These are phyloP conservation scores for Euwallacea similis DNA, from an alignment of 1,140 invertebrate genomes.

Conservation along the genomic window DNA sequence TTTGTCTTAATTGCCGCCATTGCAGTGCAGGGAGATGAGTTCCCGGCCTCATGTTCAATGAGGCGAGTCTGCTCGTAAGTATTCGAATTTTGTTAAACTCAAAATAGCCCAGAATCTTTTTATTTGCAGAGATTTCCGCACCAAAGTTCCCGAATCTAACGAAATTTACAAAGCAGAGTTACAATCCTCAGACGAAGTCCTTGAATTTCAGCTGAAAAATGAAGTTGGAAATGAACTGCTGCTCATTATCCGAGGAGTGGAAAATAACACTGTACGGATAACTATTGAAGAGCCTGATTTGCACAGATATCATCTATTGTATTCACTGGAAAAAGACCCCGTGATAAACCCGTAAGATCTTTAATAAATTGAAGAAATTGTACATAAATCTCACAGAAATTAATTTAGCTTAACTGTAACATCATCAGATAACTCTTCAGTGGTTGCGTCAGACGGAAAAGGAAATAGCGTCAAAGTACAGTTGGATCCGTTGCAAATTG, in stretches of 20 bases:
- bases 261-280: conserved; percentile 26
- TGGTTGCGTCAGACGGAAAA: conserved; percentile 11
- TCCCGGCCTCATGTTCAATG: conserved; percentile 7
- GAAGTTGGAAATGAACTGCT: not conserved
- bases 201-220: not conserved
- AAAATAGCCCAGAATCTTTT: too few species aligned
- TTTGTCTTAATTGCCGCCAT: too few species aligned
- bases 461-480: conserved; percentile 21
- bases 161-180: not conserved
- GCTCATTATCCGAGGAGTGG: conserved; percentile 12
- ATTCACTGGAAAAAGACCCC: conserved; percentile 34
- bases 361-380: not conserved
- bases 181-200: not conserved
- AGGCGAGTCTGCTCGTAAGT: conserved; percentile 18
- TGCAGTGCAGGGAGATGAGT: not conserved
- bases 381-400: too few species aligned
- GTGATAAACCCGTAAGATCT: too few species aligned
- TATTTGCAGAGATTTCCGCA: not conserved
- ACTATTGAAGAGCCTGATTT: conserved; percentile 34
- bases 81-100: not conserved
- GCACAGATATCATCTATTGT: conserved; percentile 30
- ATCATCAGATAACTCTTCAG: not conserved
- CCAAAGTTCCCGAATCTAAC: not conserved
- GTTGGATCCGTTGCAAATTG: conserved; percentile 20
- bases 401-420: too few species aligned